A percentile compares a stretch with the other conserved stretches of the same genome.
Conservation (phyloP, 1,140 invertebrate species). For the Zaprionus camerounensis region DNA sequence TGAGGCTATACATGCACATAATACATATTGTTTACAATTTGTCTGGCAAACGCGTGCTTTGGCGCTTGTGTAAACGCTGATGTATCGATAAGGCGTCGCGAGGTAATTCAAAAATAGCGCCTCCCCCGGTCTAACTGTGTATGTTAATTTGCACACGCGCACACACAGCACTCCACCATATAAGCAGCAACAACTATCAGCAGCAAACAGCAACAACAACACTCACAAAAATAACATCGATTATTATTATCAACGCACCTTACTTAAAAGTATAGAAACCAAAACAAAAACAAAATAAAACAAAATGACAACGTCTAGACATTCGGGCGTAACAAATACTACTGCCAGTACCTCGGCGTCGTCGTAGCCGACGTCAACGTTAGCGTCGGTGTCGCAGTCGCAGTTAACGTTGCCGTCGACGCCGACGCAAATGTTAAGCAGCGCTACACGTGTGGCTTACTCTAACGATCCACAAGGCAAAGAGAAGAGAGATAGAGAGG, state of each 20-base stretch:
- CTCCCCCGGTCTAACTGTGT: slow-evolving; percentile 15
- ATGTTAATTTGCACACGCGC: slow-evolving; percentile 57
- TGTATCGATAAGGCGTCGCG: slow-evolving; percentile 46
- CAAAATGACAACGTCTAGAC: slow-evolving; percentile 68
- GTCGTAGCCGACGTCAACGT: slow-evolving; percentile 8
- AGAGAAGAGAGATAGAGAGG: slow-evolving; percentile 10
- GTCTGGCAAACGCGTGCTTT: slow-evolving; percentile 48
- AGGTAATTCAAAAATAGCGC: slow-evolving; percentile 49
- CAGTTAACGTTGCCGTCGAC: slow-evolving; percentile 4
- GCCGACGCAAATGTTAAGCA: slow-evolving; percentile 21
- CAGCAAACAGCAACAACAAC: slow-evolving; percentile 33
- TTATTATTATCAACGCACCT: slow-evolving; percentile 73
- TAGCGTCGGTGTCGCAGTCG: slow-evolving; percentile 7
- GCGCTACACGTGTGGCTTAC: slow-evolving; percentile 34
- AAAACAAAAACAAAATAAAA: slow-evolving; percentile 7
- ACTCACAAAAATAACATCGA: slow-evolving; percentile 21
- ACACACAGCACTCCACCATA: slow-evolving; percentile 2
- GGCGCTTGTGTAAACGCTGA: slow-evolving; percentile 48
- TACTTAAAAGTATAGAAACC: slow-evolving; percentile 40
- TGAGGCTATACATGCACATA: slow-evolving; percentile 50
- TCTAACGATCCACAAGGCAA: slow-evolving; percentile 25
- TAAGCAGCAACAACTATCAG: slow-evolving; percentile 19
- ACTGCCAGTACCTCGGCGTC: slow-evolving; percentile 19
- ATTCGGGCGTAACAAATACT: slow-evolving; percentile 64
- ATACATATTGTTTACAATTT: slow-evolving; percentile 72